Evolutionary conservation across 2,113 vertebrate species (phyloP).

Genomic region (Scartelaos histophorus): DNA sequence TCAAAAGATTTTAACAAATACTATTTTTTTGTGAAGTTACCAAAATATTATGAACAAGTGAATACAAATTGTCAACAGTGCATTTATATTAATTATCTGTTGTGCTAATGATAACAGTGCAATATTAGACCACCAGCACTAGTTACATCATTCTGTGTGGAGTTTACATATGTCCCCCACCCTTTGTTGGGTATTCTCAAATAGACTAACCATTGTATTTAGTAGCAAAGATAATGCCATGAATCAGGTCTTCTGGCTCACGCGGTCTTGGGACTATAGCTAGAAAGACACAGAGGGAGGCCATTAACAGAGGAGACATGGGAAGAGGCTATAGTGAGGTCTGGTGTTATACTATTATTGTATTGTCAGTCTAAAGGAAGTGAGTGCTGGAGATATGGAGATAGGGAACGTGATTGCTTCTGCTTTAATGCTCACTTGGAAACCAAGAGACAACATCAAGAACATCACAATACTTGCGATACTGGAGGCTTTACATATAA

Average conservation of each 20-base stretch:
- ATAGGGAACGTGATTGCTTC: neutral
- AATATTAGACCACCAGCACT: neutral
- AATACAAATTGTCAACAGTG: neutral
- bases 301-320: constrained; percentile 7
- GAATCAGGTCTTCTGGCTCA: constrained; percentile 4
- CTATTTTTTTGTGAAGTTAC: neutral
- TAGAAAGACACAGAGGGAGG: constrained; percentile 5
- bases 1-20: neutral
- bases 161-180: neutral
- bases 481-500: neutral
- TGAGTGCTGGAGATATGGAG: neutral
- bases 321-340: neutral
- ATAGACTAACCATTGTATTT: constrained; percentile 8
- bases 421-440: neutral
- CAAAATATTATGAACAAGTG: neutral
- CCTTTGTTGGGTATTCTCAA: neutral
- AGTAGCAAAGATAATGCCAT: constrained; percentile 8
- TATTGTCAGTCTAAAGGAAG: neutral
- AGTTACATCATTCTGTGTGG: neutral
- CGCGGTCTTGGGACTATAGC: neutral
- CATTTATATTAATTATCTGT: neutral
- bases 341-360: neutral
- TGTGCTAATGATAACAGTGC: neutral
- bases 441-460: neutral
- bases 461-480: neutral